Percentiles rank a stretch among this genome's conserved stretches.
These are phyloP conservation scores for Patella caerulea DNA, from an alignment of 2,888 invertebrate species.

Conservation along the genomic window DNA sequence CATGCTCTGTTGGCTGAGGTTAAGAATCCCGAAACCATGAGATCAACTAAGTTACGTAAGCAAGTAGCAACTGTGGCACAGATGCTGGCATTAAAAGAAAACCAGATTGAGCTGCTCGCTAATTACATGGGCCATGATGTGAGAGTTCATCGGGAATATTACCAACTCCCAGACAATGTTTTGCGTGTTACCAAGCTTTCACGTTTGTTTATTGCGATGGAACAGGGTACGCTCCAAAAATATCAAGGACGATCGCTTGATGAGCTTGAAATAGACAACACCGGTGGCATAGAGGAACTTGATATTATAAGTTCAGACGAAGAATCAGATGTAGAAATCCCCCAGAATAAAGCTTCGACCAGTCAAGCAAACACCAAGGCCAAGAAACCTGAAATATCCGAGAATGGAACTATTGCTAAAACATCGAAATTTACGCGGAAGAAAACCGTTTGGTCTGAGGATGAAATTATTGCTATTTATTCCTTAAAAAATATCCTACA, in stretches of 20 bases:
- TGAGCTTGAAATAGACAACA: neutral
- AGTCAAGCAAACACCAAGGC: neutral
- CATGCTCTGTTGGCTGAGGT: neutral
- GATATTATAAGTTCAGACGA: neutral
- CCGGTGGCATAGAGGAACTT: neutral
- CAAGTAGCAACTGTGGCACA: slow-evolving; percentile 7
- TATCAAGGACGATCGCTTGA: neutral
- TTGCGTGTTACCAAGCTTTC: neutral
- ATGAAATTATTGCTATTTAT: neutral
- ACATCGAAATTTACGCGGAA: neutral
- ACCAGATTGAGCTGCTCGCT: neutral
- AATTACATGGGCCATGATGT: slow-evolving; percentile 3
- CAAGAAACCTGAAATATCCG: neutral
- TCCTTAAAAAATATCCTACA: neutral
- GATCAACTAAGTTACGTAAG: neutral
- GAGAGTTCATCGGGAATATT: neutral
- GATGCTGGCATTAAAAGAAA: slow-evolving; percentile 8
- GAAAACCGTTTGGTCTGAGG: neutral
- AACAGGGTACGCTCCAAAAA: neutral
- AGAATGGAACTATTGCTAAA: neutral
- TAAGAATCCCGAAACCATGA: slow-evolving; percentile 1
- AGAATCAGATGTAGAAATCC: neutral
- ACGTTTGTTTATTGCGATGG: neutral
- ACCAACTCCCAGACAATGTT: neutral
- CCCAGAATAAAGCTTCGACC: neutral